Conservation (phyloP, 2,113 vertebrate genomes). For the Scolopax mira region DNA sequence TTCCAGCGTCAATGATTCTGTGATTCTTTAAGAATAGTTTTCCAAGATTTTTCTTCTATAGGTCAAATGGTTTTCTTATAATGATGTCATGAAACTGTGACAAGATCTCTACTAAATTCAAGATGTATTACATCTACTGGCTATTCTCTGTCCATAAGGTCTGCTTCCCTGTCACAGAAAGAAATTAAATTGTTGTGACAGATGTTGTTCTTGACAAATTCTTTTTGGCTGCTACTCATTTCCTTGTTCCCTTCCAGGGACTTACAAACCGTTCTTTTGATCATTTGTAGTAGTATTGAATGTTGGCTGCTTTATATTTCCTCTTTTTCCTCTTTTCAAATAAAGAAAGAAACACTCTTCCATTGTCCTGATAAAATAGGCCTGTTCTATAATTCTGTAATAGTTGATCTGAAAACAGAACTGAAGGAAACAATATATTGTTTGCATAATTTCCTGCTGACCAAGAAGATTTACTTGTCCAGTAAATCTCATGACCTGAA, state of each 20-base stretch:
- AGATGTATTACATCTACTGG: neutral
- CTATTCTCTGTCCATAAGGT: neutral
- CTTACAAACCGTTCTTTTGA: neutral
- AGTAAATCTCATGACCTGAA: neutral
- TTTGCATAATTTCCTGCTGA: neutral
- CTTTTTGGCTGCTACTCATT: neutral
- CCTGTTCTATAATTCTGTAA: neutral
- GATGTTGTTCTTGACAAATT: slow-evolving; percentile 9
- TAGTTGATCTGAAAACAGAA: neutral
- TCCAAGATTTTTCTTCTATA: neutral
- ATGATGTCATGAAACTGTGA: neutral
- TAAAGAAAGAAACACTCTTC: neutral
- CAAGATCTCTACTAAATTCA: neutral
- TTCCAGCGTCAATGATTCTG: neutral
- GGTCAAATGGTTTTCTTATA: neutral
- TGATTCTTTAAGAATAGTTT: neutral
- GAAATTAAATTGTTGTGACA: slow-evolving; percentile 21
- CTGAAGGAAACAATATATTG: neutral
- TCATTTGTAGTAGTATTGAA: neutral
- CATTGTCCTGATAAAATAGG: neutral
- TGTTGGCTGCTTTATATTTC: neutral
- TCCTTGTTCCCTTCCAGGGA: neutral
- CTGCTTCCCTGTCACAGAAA: neutral
- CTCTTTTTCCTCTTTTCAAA: neutral
- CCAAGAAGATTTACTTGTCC: neutral